phyloP scores from a whole-genome alignment of 2,888 invertebrate species.

The Leptinotarsa tumamoca region DNA sequence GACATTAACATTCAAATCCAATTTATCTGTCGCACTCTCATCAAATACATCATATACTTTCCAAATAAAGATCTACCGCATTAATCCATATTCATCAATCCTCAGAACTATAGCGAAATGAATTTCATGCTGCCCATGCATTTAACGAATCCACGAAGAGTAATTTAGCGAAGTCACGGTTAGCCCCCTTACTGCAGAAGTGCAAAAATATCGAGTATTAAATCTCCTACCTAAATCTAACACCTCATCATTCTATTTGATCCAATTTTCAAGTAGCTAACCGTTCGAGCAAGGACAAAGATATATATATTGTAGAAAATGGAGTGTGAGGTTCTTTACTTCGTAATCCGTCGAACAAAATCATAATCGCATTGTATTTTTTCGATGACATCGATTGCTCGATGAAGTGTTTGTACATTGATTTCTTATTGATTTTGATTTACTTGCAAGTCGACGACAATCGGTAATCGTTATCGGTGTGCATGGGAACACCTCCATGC shows the following conservation, averaged over 20 bases:
- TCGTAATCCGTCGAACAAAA: slow-evolving; percentile 21
- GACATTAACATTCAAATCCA: too few relatives aligned
- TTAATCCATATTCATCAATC: neutral
- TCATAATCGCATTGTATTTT: slow-evolving; percentile 35
- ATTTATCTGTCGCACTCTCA: too few relatives aligned
- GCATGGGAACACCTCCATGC: neutral
- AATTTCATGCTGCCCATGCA: neutral
- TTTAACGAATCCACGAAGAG: neutral
- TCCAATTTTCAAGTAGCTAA: slow-evolving; percentile 44
- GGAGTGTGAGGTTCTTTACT: slow-evolving; percentile 41
- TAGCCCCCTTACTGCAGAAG: neutral
- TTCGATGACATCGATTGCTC: slow-evolving; percentile 37
- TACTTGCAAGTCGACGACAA: slow-evolving; percentile 20
- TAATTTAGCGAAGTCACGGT: neutral
- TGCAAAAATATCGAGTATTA: slow-evolving; percentile 4
- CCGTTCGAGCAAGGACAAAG: slow-evolving; percentile 40
- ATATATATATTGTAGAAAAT: slow-evolving; percentile 44
- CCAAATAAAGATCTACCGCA: neutral
- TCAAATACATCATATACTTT: neutral
- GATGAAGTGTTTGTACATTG: slow-evolving; percentile 38
- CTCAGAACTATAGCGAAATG: neutral
- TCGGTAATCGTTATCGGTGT: slow-evolving; percentile 33
- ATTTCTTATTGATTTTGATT: slow-evolving; percentile 31
- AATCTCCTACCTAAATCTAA: slow-evolving; percentile 28
- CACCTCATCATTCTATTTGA: slow-evolving; percentile 43